Conservation (phyloP, 2,888 invertebrate species). For the Muscina levida region DNA sequence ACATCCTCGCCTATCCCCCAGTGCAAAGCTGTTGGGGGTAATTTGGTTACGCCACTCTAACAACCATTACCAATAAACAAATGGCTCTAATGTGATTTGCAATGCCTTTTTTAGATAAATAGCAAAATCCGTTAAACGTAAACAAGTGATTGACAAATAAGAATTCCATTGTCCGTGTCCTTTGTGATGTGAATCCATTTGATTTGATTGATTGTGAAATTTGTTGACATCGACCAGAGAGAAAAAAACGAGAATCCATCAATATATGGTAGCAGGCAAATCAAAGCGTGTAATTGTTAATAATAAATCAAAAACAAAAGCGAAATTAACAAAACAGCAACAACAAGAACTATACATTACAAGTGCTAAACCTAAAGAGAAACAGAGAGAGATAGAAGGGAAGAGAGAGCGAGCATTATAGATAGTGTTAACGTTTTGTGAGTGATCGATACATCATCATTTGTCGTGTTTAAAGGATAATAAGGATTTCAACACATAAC, state of each 20-base stretch:
- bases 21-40: neutral
- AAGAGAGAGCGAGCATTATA: neutral
- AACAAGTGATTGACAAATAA: conserved; percentile 41
- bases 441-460: conserved; percentile 13
- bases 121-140: no score
- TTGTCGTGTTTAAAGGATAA: conserved; percentile 18
- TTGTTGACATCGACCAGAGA: neutral
- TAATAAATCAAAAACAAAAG: conserved; percentile 30
- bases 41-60: conserved; percentile 54
- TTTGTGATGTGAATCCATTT: neutral
- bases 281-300: conserved; percentile 30
- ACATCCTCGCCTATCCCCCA: neutral
- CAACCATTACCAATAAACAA: conserved; percentile 37
- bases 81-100: conserved; percentile 14
- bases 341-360: conserved; percentile 23
- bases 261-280: neutral
- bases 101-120: conserved; percentile 12
- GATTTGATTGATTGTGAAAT: conserved; percentile 34
- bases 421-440: neutral
- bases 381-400: conserved; percentile 13
- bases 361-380: conserved; percentile 41
- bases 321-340: conserved; percentile 4
- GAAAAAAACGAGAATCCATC: conserved; percentile 8
- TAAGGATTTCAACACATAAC: conserved; percentile 21
- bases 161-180: conserved; percentile 24